A percentile compares a stretch with the other conserved stretches of the same genome.
These are phyloP conservation scores for Morus bassanus DNA, from an alignment of 2,797 vertebrate species.

Conservation along the genomic window DNA sequence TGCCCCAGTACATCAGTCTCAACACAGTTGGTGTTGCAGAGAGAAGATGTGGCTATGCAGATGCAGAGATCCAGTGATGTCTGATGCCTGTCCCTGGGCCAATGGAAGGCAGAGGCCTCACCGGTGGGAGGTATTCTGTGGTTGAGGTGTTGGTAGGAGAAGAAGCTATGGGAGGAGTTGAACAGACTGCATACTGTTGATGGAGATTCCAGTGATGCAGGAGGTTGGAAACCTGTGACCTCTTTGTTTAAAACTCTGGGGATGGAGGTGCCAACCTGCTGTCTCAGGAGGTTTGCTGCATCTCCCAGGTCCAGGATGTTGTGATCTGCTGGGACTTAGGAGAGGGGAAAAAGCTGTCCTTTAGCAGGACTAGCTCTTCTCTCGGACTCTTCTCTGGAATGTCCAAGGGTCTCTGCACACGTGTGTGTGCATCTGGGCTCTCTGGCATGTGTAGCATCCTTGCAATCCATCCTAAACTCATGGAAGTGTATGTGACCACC, in stretches of 20 bases:
- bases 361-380: neutral
- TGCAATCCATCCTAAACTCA: neutral
- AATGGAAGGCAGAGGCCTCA: neutral
- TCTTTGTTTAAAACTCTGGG: neutral
- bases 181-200: neutral
- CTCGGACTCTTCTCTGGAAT: neutral
- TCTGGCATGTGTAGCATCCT: neutral
- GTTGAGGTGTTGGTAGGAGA: neutral
- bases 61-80: neutral
- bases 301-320: neutral
- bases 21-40: neutral
- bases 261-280: neutral
- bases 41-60: no score
- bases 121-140: neutral
- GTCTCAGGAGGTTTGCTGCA: neutral
- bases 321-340: neutral
- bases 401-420: neutral
- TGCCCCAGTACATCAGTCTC: neutral
- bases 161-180: neutral
- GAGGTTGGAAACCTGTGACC: neutral
- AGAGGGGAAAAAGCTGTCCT: neutral
- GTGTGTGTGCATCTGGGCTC: neutral
- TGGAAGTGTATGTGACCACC: neutral
- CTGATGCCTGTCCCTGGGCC: neutral
- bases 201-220: neutral